Evolutionary conservation across 2,797 vertebrate genomes (phyloP).

Genomic region (Poeciliopsis turneri): DNA sequence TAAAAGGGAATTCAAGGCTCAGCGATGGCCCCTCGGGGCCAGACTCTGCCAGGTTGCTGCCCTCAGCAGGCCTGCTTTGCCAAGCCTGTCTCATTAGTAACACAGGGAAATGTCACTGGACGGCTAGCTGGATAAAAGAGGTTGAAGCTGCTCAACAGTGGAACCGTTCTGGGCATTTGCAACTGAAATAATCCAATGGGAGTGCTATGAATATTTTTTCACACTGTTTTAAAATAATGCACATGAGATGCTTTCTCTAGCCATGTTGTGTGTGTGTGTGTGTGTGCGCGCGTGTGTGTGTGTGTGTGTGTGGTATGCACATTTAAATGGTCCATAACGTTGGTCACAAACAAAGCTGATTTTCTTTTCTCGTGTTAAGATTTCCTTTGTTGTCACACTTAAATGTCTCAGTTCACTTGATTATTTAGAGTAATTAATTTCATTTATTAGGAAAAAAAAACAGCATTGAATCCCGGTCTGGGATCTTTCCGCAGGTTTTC

Average conservation of each 20-base stretch:
- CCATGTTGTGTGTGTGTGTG: neutral
- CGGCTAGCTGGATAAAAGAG: slow-evolving; percentile 57
- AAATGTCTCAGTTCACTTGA: neutral
- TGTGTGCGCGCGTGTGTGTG: neutral
- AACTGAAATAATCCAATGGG: slow-evolving; percentile 27
- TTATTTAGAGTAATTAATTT: neutral
- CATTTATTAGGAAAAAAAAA: neutral
- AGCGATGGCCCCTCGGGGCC: slow-evolving; percentile 59
- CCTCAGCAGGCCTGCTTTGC: slow-evolving; percentile 62
- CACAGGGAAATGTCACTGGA: slow-evolving; percentile 64
- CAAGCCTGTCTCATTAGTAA: slow-evolving; percentile 78
- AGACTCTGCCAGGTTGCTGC: slow-evolving; percentile 70
- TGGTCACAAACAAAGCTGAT: neutral
- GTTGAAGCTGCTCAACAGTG: slow-evolving; percentile 54
- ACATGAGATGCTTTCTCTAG: neutral
- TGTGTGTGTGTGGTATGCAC: neutral
- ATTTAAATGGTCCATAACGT: neutral
- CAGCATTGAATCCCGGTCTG: too few species aligned
- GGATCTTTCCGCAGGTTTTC: too few species aligned
- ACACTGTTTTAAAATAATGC: slow-evolving; percentile 7
- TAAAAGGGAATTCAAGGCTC: slow-evolving; percentile 57
- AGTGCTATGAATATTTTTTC: slow-evolving; percentile 24
- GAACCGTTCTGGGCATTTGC: slow-evolving; percentile 41
- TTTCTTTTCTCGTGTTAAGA: neutral
- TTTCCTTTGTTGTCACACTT: neutral